A percentile compares a stretch with the other conserved stretches of the same genome.
Conservation (phyloP, 2,113 vertebrate genomes). For the Gasterosteus nipponicus region DNA sequence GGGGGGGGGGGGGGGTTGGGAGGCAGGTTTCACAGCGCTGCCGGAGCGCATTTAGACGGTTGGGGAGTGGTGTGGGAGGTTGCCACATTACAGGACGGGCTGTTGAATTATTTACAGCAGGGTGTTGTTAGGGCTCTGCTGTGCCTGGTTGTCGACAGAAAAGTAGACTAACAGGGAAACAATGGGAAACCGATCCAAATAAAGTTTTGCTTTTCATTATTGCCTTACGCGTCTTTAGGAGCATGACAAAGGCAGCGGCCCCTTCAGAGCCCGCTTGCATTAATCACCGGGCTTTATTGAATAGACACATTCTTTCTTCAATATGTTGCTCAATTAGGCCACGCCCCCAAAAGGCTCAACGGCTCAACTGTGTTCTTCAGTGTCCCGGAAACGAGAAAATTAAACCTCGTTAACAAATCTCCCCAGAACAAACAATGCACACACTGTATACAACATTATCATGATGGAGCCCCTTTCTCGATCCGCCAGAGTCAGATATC, state of each 20-base stretch:
- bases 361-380: conserved; percentile 1
- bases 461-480: not conserved
- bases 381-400: not conserved
- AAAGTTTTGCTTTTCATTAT: conserved; percentile 21
- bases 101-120: conserved; percentile 59
- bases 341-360: conserved; percentile 7
- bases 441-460: not conserved
- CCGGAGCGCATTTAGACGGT: conserved; percentile 31
- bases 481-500: not conserved
- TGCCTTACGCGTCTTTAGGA: conserved; percentile 21
- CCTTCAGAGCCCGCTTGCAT: not conserved
- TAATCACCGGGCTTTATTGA: not conserved
- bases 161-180: conserved; percentile 22
- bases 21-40: not conserved
- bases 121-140: conserved; percentile 39
- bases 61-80: conserved; percentile 42
- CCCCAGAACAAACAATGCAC: not conserved
- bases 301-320: not conserved
- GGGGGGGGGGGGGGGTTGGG: not conserved
- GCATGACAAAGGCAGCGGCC: not conserved
- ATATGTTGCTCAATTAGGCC: not conserved
- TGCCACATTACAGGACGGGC: conserved; percentile 42
- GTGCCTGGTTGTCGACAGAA: conserved; percentile 18
- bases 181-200: conserved; percentile 28
- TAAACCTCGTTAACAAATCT: not conserved